Percentiles rank a stretch among this genome's conserved stretches.
Conservation (phyloP, 2,113 vertebrate species). For the Polypterus senegalus region DNA sequence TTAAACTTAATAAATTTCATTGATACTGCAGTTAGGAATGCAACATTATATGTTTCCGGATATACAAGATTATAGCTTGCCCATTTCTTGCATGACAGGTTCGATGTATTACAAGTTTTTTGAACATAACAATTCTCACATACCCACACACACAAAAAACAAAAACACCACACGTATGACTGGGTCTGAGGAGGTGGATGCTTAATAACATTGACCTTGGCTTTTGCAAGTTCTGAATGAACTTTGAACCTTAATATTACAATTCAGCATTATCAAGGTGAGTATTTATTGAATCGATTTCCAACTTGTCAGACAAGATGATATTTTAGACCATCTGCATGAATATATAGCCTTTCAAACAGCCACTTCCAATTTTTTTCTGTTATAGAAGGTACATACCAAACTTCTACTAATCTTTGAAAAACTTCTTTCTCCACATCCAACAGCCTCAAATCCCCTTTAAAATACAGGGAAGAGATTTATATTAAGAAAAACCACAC, state of each 20-base stretch:
- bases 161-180: too few relatives aligned
- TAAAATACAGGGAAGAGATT: neutral
- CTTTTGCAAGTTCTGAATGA: too few relatives aligned
- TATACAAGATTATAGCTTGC: neutral
- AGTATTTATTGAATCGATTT: neutral
- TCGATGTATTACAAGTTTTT: neutral
- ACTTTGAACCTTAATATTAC: too few relatives aligned
- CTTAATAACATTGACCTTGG: too few relatives aligned
- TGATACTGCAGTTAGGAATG: neutral
- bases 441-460: neutral
- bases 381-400: neutral
- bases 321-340: neutral
- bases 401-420: neutral
- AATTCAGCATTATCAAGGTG: neutral
- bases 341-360: constrained; percentile 3
- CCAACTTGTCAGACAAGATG: neutral
- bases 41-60: neutral
- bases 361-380: constrained; percentile 17
- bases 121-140: neutral
- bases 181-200: too few relatives aligned
- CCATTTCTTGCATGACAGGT: neutral
- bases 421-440: neutral
- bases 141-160: too few relatives aligned
- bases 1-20: neutral
- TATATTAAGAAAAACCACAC: neutral